Conservation (phyloP, 2,797 vertebrate species). For the Limnodromus scolopaceus region DNA sequence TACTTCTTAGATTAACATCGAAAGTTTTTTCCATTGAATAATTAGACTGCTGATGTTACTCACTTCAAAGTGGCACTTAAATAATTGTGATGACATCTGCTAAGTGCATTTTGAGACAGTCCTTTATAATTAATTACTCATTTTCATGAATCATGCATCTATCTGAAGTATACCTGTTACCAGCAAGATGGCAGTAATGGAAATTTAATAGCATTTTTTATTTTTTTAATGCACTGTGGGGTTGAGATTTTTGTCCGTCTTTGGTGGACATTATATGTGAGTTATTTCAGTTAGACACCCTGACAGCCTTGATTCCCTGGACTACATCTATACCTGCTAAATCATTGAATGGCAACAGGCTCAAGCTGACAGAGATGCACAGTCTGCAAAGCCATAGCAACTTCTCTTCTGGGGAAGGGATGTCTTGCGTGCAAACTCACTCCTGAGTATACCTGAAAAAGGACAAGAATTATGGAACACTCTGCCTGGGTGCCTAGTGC, state of each 20-base stretch:
- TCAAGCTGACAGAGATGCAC: background rate
- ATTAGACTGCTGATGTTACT: slow-evolving; percentile 44
- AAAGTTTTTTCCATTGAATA: slow-evolving; percentile 1
- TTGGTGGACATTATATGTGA: background rate
- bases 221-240: background rate
- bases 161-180: background rate
- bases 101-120: slow-evolving; percentile 55
- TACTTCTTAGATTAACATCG: background rate
- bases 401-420: background rate
- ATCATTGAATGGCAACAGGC: background rate
- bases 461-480: background rate
- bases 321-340: background rate
- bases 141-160: slow-evolving; percentile 62
- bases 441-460: background rate
- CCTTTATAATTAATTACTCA: slow-evolving; percentile 66
- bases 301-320: background rate
- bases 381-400: background rate
- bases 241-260: background rate
- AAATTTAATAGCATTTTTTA: background rate
- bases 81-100: slow-evolving; percentile 55
- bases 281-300: background rate
- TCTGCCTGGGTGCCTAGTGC: background rate
- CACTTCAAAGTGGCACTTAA: slow-evolving; percentile 26
- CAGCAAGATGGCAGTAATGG: background rate
- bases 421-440: background rate